phyloP scores from a whole-genome alignment of 2,888 invertebrate genomes.

The Ariolimax columbianus region DNA sequence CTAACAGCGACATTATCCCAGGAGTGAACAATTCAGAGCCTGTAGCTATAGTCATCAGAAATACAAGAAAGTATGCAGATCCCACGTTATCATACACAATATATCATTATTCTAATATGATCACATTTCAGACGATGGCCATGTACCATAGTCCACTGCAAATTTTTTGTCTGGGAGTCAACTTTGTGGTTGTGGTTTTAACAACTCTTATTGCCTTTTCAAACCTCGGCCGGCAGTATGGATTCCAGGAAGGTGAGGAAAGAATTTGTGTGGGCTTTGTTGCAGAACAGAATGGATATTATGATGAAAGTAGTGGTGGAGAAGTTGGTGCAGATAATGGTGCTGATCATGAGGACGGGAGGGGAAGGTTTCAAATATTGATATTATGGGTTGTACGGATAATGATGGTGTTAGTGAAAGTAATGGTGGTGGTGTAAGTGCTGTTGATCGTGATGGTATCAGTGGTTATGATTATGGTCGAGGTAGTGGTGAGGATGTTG shows the following conservation, averaged over 20 bases:
- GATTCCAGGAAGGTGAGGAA: conserved; percentile 15
- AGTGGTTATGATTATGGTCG: too few relatives aligned
- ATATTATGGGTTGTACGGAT: neutral
- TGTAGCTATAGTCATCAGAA: too few relatives aligned
- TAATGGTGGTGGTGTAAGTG: neutral
- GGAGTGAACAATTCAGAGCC: too few relatives aligned
- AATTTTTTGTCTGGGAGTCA: conserved; percentile 16
- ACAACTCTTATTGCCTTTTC: conserved; percentile 16
- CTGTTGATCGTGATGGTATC: too few relatives aligned
- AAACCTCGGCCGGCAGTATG: conserved; percentile 16
- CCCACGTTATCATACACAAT: too few relatives aligned
- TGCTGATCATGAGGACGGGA: too few relatives aligned
- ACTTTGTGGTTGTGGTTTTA: neutral
- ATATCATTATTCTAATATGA: neutral
- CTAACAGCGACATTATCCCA: too few relatives aligned
- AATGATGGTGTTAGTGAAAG: too few relatives aligned
- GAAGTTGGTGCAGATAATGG: neutral
- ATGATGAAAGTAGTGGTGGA: neutral
- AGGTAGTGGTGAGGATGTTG: too few relatives aligned
- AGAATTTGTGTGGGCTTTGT: neutral
- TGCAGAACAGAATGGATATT: neutral
- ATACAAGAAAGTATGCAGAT: too few relatives aligned
- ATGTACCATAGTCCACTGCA: conserved; percentile 31
- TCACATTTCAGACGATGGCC: conserved; percentile 16
- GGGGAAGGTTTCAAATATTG: neutral